Evolutionary conservation across 2,888 invertebrate genomes (phyloP), one percentile per base, ranked within the genome.

Genomic region (Epistrophella euchroma): DNA sequence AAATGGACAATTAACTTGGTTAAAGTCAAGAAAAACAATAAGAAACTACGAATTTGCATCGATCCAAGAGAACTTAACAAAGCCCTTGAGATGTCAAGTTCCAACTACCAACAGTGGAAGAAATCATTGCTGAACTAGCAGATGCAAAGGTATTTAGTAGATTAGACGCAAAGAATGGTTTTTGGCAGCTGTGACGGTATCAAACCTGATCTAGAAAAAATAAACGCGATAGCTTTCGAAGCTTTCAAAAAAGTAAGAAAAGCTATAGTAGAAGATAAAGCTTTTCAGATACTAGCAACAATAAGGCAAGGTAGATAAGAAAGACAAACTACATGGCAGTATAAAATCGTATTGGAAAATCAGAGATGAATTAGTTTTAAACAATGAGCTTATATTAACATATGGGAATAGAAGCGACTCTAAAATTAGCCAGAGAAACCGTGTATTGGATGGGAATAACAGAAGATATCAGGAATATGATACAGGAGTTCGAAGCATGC

Each of bases 371-470:
- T 4, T 25, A 3, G 4, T 25, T 3, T 2, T 25, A 25, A 25
- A 25, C 4, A 25, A 25, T 25, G 25, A 25, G 4, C 25, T 25
- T 3, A 9, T 74, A 25, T 62, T 58, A 5, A 58, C 78, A 79
- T 72, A 50, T 52, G 52, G 72, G 78, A 5, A 64, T 79, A 19
- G 71, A 72, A 32, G 37, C 40, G 32, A n/a, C 43, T 7, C 15
- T 45, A 45, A 45, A 17, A 45, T 17, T 28, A 52, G 74, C 74
- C 7, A 64, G 68, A 35, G 80, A 80, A 58, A 74, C 80, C 0
- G 17, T 81, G 11, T 81, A 60, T 52, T 70, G 52, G 74, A 66
- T 62, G 13, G 66, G 62, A 10, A 68, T 74, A 32, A 28, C 56
- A 58, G 50, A 55, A n/a, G 32, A 72, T 2, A 71, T 45, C 2